These are phyloP conservation scores for Brevipalpus yothersi DNA, from an alignment of 1,140 invertebrate genomes.

Conservation along the genomic window DNA sequence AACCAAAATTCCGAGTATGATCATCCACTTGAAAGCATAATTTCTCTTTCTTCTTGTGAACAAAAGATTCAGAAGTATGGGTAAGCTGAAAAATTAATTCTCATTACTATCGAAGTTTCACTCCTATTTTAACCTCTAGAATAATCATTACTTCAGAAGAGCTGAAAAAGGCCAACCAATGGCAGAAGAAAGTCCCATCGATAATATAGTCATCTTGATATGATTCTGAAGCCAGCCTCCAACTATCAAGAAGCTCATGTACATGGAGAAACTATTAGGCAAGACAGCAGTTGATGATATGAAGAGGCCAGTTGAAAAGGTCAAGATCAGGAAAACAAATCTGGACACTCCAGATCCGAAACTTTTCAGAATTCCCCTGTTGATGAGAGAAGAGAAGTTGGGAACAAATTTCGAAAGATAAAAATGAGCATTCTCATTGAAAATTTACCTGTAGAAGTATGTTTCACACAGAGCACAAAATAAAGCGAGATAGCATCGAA, in stretches of 20 bases:
- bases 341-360: conserved; percentile 70
- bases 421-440: too few species aligned
- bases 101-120: background rate
- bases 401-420: background rate
- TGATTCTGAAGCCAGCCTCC: conserved; percentile 59
- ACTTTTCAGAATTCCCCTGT: conserved; percentile 54
- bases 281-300: conserved; percentile 65
- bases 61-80: conserved; percentile 66
- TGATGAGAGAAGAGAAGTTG: background rate
- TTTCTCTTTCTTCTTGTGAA: conserved; percentile 23
- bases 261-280: conserved; percentile 82
- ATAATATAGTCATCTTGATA: conserved; percentile 52
- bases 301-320: conserved; percentile 77
- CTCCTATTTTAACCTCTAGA: too few species aligned
- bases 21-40: conserved; percentile 42
- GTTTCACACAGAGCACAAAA: conserved; percentile 56
- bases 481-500: conserved; percentile 54
- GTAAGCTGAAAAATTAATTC: conserved; percentile 29
- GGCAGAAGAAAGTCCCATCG: conserved; percentile 47
- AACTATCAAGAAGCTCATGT: conserved; percentile 46
- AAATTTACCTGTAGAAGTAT: conserved; percentile 70
- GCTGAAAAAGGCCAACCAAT: conserved; percentile 80
- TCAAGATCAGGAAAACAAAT: conserved; percentile 48
- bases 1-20: conserved; percentile 38
- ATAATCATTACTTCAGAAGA: conserved; percentile 49